These are phyloP conservation scores for Alethe diademata DNA, from an alignment of 2,113 vertebrate genomes.

Conservation along the genomic window DNA sequence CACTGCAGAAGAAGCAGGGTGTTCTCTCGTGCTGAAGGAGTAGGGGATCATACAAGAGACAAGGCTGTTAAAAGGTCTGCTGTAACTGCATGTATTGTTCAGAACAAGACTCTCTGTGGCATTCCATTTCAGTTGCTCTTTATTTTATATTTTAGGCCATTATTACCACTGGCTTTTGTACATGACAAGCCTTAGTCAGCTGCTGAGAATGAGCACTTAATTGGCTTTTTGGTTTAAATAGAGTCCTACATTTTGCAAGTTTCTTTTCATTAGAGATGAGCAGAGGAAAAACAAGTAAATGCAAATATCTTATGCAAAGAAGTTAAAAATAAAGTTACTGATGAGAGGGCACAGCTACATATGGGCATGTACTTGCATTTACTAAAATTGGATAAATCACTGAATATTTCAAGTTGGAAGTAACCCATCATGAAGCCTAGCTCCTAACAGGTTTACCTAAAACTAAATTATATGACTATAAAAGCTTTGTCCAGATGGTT, in stretches of 20 bases:
- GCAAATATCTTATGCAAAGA: neutral
- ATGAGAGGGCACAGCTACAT: neutral
- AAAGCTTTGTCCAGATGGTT: neutral
- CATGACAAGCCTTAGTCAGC: neutral
- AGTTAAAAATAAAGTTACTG: neutral
- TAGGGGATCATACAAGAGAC: neutral
- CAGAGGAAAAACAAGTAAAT: neutral
- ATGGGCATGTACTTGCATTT: neutral
- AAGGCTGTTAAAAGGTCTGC: neutral
- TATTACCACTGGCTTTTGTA: neutral
- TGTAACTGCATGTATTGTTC: neutral
- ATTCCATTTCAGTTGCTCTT: neutral
- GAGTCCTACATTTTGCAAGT: neutral
- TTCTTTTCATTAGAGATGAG: neutral
- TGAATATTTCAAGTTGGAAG: neutral
- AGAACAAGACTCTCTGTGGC: neutral
- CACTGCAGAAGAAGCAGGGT: neutral
- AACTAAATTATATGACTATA: neutral
- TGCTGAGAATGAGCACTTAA: neutral
- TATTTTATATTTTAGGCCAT: neutral
- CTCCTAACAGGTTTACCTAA: neutral
- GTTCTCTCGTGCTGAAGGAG: neutral
- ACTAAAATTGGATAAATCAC: neutral
- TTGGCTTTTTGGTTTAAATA: neutral
- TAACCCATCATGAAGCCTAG: neutral